Evolutionary conservation across 2,888 invertebrate genomes (phyloP).

Genomic region (Ligdia adustata): DNA sequence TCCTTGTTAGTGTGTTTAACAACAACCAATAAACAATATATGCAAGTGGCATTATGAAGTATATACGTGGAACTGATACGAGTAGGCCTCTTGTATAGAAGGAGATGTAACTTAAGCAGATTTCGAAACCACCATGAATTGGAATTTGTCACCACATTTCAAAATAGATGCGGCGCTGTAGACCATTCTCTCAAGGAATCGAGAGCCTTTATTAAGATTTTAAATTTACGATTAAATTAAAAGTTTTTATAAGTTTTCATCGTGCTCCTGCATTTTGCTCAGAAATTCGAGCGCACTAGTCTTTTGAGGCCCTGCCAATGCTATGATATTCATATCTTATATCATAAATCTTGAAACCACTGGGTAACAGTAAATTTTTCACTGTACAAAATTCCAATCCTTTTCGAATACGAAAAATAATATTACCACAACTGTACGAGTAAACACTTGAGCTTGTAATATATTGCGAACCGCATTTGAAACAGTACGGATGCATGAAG

Average conservation of each 20-base stretch:
- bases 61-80: too few relatives aligned
- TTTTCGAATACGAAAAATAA: slow-evolving; percentile 1
- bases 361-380: slow-evolving; percentile 18
- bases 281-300: slow-evolving; percentile 25
- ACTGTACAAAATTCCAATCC: slow-evolving; percentile 11
- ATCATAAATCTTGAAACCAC: slow-evolving; percentile 17
- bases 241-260: slow-evolving; percentile 39
- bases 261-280: slow-evolving; percentile 32
- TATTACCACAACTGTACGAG: neutral
- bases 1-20: too few relatives aligned
- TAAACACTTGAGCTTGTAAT: slow-evolving; percentile 18
- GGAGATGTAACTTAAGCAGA: too few relatives aligned
- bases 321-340: slow-evolving; percentile 20
- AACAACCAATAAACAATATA: too few relatives aligned
- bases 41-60: too few relatives aligned
- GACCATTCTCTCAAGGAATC: slow-evolving; percentile 44
- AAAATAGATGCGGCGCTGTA: slow-evolving; percentile 35
- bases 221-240: slow-evolving; percentile 51
- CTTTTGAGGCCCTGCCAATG: slow-evolving; percentile 10
- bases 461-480: slow-evolving; percentile 6
- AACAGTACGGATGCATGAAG: slow-evolving; percentile 15
- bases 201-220: slow-evolving; percentile 52
- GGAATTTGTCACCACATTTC: slow-evolving; percentile 56
- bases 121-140: too few relatives aligned
- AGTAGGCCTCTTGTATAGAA: too few relatives aligned